Percentiles rank a stretch among this genome's conserved stretches.
Conservation (phyloP, 2,113 vertebrate genomes). For the Motacilla alba region DNA sequence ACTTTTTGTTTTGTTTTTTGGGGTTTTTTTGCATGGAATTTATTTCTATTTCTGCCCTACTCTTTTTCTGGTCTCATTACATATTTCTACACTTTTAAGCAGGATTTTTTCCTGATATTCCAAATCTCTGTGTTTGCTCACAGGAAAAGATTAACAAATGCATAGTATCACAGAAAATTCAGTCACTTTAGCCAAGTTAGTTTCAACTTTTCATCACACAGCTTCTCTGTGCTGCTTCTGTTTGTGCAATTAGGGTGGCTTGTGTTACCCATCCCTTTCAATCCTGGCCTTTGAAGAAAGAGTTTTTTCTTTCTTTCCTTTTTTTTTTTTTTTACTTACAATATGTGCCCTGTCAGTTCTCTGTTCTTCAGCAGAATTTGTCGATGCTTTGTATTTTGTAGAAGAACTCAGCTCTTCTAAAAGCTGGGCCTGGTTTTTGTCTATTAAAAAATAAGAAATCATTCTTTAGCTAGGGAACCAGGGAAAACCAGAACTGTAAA, state of each 20-base stretch:
- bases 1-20: not conserved
- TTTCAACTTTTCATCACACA: not conserved
- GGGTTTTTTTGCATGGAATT: not conserved
- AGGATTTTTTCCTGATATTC: not conserved
- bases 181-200: not conserved
- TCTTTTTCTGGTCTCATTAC: not conserved
- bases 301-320: not conserved
- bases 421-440: not conserved
- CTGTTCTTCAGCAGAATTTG: not conserved
- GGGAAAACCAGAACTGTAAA: not conserved
- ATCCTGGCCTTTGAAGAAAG: not conserved
- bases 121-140: not conserved
- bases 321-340: not conserved
- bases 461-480: not conserved
- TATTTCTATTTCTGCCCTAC: not conserved
- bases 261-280: not conserved
- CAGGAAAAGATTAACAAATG: not conserved
- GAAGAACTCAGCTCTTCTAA: not conserved
- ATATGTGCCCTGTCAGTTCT: not conserved
- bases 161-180: not conserved
- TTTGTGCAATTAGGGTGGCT: not conserved
- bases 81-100: not conserved
- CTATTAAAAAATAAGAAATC: not conserved
- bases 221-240: not conserved
- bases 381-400: not conserved